A percentile compares a stretch with the other conserved stretches of the same genome.
Conservation (phyloP, 2,888 invertebrate genomes). For the Zeuzera pyrina region DNA sequence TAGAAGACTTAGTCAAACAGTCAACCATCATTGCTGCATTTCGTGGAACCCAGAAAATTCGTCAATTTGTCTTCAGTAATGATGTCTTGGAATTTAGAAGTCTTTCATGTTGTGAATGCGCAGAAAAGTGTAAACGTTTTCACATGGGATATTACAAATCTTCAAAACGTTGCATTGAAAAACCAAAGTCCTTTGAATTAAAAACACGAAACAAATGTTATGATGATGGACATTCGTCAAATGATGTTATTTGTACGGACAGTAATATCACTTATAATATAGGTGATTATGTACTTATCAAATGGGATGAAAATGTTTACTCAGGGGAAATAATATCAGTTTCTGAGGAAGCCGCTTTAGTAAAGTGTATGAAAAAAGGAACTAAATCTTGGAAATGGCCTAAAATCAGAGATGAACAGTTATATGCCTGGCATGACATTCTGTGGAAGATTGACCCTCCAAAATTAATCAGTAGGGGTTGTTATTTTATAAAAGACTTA, state of each 20-base stretch:
- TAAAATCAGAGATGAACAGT: slow-evolving; percentile 12
- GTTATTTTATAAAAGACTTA: slow-evolving; percentile 7
- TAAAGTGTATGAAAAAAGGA: slow-evolving; percentile 15
- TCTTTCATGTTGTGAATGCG: slow-evolving; percentile 3
- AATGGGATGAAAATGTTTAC: slow-evolving; percentile 12
- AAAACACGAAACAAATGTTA: slow-evolving; percentile 1
- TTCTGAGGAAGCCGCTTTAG: slow-evolving; percentile 14
- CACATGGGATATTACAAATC: slow-evolving; percentile 3
- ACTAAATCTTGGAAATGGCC: slow-evolving; percentile 15
- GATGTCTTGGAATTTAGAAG: slow-evolving; percentile 5
- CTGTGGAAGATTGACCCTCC: slow-evolving; percentile 13
- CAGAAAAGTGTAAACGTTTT: slow-evolving; percentile 4
- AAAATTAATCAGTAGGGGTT: slow-evolving; percentile 10
- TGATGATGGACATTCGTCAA: slow-evolving; percentile 3
- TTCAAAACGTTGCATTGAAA: slow-evolving; percentile 1
- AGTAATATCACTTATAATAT: slow-evolving; percentile 10
- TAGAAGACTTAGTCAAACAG: slow-evolving; percentile 5
- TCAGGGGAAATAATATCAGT: slow-evolving; percentile 15
- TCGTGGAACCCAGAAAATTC: slow-evolving; percentile 13
- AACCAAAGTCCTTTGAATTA: slow-evolving; percentile 2
- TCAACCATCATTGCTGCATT: slow-evolving; percentile 14
- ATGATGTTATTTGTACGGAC: slow-evolving; percentile 5
- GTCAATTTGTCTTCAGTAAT: slow-evolving; percentile 4
- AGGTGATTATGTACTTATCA: slow-evolving; percentile 14
- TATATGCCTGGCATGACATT: slow-evolving; percentile 14